Evolutionary conservation across 2,797 vertebrate species (phyloP), one percentile per base, ranked within the genome.

Genomic region (Lepus townsendii): DNA sequence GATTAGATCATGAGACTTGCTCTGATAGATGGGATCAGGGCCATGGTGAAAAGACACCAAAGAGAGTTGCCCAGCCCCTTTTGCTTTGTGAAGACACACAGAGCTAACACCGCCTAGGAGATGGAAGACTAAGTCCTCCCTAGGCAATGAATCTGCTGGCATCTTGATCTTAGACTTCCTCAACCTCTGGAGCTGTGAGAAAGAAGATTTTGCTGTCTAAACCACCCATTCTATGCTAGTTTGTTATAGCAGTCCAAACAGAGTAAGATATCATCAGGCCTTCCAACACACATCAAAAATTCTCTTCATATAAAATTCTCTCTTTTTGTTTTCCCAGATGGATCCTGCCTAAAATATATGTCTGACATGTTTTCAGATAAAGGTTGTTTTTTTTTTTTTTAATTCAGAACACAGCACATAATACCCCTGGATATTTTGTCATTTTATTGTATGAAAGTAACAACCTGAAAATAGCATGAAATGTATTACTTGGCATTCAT

Each of bases 301-400:
- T 84, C 24, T 82, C 19, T 66, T 72, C 35, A 54, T 6, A 30
- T 7, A 68, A 47, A 52, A 90, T 87, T 89, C 17, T 73, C 9
- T 83, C 27, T 66, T 80, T 80, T 95, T 84, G 7, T 72, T 92
- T 77, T 27, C 26, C 57, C 57, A 93, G 76, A 75, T 16, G n/a
- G 10, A 91, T 30, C 24, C 47, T 89, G 35, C 77, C 50, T 82
- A 90, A 80, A 32, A 60, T 11, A 78, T 86, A 68, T 3, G 73
- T 62, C 7, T 88, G 42, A 66, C 24, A 72, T 68, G 62, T 62
- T 86, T 63, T 87, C 17, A 62, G 19, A 62, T 88, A 42, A 32
- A 93, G 54, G 16, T 50, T 20, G 17, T 4, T 6, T n/a, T 32
- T 52, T 12, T 22, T 50, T 27, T 63, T 72, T 84, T 65, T 69